Evolutionary conservation across 23 tunicate species (phyloP), one percentile per base, ranked within the genome.

Genomic region (Pegea sp.): DNA sequence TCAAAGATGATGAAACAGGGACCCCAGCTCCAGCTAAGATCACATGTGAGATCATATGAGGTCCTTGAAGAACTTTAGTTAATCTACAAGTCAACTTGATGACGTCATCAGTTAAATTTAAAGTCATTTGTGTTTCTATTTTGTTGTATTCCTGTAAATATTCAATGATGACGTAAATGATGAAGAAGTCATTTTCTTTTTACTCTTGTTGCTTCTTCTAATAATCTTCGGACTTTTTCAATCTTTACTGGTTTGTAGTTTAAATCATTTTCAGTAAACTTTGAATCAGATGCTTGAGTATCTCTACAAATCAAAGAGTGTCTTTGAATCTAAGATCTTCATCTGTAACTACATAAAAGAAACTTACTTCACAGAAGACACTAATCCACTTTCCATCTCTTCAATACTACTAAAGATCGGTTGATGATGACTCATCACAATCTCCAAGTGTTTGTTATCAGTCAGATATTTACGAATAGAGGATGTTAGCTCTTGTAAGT

Each of bases 61-160:
- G 71, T 52, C 81, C 58, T 48, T 73, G 81, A 32, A 84, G 19
- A 4, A 68, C 57, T 29, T 77, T 55, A 2, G 75, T 71, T 31
- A 74, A 29, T 56, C 95, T 62, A 46, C 95, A 84, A 16, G 68
- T 66, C 29, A 64, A 38, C 27, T 59, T 28, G 21, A 84, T 84
- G 24, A 84, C 68, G 61, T 68, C 84, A 5, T 73, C 67, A 60
- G 73, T 73, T 59, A 84, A 44, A 26, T 64, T 73, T 46, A 84
- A 31, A 18, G 52, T 44, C 84, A 84, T 84, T 43, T 65, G 61
- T 4, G 60, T 84, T 26, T 84, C 74, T 13, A 68, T 66, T 34
- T 84, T 84, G 86, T 84, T 84, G 95, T 67, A 84, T 68, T 84
- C 95, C 95, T 84, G 57, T 7, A 65, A 34, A n/a, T 6, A 11